Evolutionary conservation across 2,888 invertebrate genomes (phyloP).

Genomic region (Phyllotreta striolata): DNA sequence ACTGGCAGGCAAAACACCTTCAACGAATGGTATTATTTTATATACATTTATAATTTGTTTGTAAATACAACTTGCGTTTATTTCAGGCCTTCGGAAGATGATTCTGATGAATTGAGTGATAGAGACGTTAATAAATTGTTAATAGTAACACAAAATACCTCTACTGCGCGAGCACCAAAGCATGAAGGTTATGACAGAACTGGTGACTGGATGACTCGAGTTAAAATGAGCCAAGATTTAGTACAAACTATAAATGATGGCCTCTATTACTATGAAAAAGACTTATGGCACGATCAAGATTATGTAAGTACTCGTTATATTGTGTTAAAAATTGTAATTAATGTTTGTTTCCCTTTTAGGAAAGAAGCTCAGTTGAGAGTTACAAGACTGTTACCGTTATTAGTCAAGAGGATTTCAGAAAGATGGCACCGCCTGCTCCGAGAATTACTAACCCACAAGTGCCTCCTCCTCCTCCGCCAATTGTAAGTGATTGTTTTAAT

Average conservation of each 20-base stretch:
- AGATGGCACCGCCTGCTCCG: constrained; percentile 72
- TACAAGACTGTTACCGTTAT: constrained; percentile 90
- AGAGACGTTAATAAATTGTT: constrained; percentile 91
- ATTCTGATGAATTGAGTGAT: constrained; percentile 91
- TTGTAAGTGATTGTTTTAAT: constrained; percentile 37
- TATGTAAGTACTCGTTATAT: constrained; percentile 42
- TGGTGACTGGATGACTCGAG: constrained; percentile 87
- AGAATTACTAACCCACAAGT: constrained; percentile 75
- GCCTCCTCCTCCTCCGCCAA: constrained; percentile 82
- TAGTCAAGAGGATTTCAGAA: constrained; percentile 87
- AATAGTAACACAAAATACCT: constrained; percentile 84
- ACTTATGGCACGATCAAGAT: constrained; percentile 76
- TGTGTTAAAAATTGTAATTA: constrained; percentile 16
- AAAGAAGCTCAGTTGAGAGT: constrained; percentile 61
- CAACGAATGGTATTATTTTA: constrained; percentile 70
- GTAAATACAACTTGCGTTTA: constrained; percentile 5
- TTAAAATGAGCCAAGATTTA: constrained; percentile 94
- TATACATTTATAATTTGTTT: constrained; percentile 26
- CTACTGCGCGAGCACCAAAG: constrained; percentile 68
- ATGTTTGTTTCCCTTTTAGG: constrained; percentile 16
- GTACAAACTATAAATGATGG: constrained; percentile 97
- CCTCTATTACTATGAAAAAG: constrained; percentile 95
- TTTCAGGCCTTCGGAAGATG: constrained; percentile 75
- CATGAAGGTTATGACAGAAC: constrained; percentile 92
- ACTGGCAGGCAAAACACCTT: constrained; percentile 84